These are phyloP conservation scores for Tetramorium parvispinum DNA, from an alignment of 1,140 invertebrate genomes.

Conservation along the genomic window DNA sequence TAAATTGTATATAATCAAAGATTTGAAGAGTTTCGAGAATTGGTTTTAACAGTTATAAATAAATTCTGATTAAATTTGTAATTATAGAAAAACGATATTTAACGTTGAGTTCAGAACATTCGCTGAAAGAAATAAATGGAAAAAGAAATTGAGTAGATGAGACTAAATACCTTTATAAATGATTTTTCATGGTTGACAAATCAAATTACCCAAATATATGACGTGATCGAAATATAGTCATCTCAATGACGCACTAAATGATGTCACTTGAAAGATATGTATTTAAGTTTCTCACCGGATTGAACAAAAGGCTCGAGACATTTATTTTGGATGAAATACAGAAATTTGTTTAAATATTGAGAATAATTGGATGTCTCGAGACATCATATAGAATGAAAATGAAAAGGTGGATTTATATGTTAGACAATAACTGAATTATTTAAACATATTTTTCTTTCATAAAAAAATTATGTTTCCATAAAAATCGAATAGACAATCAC, in stretches of 20 bases:
- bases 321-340: background rate
- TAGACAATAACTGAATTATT: background rate
- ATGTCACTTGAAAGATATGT: background rate
- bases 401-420: background rate
- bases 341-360: background rate
- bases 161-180: background rate
- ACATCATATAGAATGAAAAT: background rate
- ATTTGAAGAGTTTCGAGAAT: background rate
- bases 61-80: background rate
- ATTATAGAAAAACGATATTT: background rate
- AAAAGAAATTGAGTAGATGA: background rate
- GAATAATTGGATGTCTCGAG: background rate
- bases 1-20: background rate
- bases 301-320: background rate
- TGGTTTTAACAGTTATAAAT: background rate
- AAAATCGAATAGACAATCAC: background rate
- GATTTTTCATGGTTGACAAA: background rate
- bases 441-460: background rate
- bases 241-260: background rate
- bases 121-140: background rate
- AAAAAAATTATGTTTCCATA: background rate
- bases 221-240: background rate
- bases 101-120: background rate
- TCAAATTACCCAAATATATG: background rate
- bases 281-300: background rate